A percentile compares a stretch with the other conserved stretches of the same genome.
Evolutionary conservation across 2,113 vertebrate genomes (phyloP).

Genomic region (Sebastes schlegelii): DNA sequence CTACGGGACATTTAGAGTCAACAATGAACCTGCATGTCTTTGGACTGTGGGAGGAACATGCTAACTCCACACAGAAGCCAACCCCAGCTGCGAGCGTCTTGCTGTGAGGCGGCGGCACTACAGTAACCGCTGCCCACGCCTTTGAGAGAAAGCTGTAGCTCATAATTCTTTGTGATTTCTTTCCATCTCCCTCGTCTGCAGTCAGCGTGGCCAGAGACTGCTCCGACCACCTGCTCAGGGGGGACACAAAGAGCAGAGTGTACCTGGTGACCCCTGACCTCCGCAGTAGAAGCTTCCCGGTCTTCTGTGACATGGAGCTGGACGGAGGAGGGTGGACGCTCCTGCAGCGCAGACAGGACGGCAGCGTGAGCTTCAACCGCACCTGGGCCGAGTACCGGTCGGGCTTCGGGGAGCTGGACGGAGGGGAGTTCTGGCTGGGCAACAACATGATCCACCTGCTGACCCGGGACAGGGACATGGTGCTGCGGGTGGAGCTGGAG

Average conservation of each 20-base stretch:
- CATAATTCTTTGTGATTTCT: background rate
- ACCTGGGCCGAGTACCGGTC: slow-evolving; percentile 92
- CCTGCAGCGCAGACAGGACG: slow-evolving; percentile 90
- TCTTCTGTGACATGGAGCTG: slow-evolving; percentile 93
- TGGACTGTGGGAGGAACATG: no score
- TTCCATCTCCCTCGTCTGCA: slow-evolving; percentile 9
- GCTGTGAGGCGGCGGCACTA: no score
- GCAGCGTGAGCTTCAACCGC: slow-evolving; percentile 92
- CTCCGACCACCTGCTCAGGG: slow-evolving; percentile 86
- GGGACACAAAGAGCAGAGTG: slow-evolving; percentile 81
- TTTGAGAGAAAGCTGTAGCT: background rate
- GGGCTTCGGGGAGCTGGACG: slow-evolving; percentile 90
- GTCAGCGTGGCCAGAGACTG: slow-evolving; percentile 85
- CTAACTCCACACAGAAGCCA: no score
- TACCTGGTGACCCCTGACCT: slow-evolving; percentile 89
- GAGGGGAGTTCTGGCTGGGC: slow-evolving; percentile 94
- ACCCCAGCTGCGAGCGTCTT: no score
- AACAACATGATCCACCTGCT: slow-evolving; percentile 93
- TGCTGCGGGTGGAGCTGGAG: slow-evolving; percentile 93
- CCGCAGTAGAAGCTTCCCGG: slow-evolving; percentile 85
- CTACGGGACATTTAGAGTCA: no score
- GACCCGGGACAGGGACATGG: slow-evolving; percentile 91
- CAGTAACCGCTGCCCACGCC: no score
- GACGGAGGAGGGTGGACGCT: slow-evolving; percentile 93
- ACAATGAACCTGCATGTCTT: no score